Conservation (phyloP, 2,797 vertebrate genomes). For the Chrysocyon brachyurus region DNA sequence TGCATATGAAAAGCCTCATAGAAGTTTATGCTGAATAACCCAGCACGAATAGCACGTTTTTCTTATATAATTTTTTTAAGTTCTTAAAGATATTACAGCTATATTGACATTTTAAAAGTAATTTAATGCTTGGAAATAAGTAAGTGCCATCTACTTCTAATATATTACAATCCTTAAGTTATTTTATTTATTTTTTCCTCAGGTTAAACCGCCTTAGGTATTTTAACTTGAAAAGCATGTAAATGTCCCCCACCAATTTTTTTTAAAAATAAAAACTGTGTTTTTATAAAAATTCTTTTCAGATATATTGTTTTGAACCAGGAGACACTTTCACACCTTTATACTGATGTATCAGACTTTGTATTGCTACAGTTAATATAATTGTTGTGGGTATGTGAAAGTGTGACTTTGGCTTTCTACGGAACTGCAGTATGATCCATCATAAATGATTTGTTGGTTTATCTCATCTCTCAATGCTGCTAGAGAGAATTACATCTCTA, state of each 20-base stretch:
- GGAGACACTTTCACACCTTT: background rate
- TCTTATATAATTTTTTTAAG: conserved; percentile 56
- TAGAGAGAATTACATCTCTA: conserved; percentile 8
- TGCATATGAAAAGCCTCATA: conserved; percentile 49
- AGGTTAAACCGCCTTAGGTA: conserved; percentile 37
- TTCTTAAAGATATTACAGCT: conserved; percentile 39
- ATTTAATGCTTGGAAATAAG: conserved; percentile 45
- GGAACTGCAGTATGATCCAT: background rate
- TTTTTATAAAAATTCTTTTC: background rate
- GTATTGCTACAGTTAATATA: background rate
- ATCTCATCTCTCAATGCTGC: background rate
- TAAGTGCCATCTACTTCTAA: conserved; percentile 61
- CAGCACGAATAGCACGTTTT: conserved; percentile 35
- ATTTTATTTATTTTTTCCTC: background rate
- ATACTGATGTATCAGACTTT: background rate
- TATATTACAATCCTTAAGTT: conserved; percentile 58
- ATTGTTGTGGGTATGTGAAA: background rate
- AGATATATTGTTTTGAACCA: background rate
- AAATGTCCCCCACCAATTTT: background rate
- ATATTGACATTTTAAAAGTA: conserved; percentile 71
- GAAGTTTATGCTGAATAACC: conserved; percentile 32
- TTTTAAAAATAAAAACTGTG: background rate
- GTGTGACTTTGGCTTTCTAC: background rate
- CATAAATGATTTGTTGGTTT: background rate
- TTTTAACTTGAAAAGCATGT: conserved; percentile 68